Evolutionary conservation across 2,888 invertebrate species (phyloP).

Genomic region (Hecatera dysodea): DNA sequence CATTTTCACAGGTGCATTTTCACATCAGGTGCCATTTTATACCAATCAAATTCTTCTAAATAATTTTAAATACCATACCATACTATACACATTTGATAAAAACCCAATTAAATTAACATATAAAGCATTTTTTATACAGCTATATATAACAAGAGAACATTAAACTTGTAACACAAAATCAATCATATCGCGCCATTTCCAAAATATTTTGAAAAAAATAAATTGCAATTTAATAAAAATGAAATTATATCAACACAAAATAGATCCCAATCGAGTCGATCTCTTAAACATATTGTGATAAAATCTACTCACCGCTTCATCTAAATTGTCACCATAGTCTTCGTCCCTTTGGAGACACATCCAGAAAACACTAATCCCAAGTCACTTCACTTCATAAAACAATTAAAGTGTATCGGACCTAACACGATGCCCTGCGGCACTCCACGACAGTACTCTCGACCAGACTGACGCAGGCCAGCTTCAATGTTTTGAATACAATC

Average conservation of each 20-base stretch:
- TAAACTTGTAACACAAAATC: not conserved
- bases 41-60: too few relatives aligned
- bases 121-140: not conserved
- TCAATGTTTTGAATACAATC: conserved; percentile 89
- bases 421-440: conserved; percentile 81
- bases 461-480: conserved; percentile 81
- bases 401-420: conserved; percentile 69
- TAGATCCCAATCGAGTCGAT: not conserved
- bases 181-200: too few relatives aligned
- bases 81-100: too few relatives aligned
- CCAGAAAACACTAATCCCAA: conserved; percentile 79
- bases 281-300: conserved; percentile 14
- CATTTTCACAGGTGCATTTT: too few relatives aligned
- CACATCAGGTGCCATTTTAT: too few relatives aligned
- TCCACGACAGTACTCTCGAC: conserved; percentile 77
- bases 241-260: not conserved
- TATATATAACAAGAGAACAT: not conserved
- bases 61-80: too few relatives aligned
- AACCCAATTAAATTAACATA: not conserved
- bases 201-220: not conserved
- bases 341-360: conserved; percentile 89
- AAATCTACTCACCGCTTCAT: conserved; percentile 83
- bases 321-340: conserved; percentile 80
- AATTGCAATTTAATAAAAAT: not conserved
- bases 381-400: conserved; percentile 73